phyloP scores from a whole-genome alignment of 2,113 vertebrate genomes.

The Scortum barcoo region DNA sequence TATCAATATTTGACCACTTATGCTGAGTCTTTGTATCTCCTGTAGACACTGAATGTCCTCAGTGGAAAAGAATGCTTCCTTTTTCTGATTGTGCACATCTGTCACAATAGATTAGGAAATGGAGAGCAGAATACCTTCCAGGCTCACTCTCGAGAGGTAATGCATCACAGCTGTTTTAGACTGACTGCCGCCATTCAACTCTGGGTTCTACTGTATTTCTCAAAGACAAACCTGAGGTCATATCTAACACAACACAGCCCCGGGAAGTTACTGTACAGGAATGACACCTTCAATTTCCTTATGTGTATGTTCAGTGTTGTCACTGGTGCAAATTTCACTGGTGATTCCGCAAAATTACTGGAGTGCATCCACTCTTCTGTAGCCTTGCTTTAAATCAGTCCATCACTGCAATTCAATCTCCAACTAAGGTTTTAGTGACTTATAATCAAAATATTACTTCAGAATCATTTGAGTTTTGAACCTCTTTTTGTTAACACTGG shows the following conservation, averaged over 20 bases:
- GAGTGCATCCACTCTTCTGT: background rate
- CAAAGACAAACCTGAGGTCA: constrained; percentile 47
- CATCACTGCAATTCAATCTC: background rate
- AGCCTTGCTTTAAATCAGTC: background rate
- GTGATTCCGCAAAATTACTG: background rate
- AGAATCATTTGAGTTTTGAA: constrained; percentile 20
- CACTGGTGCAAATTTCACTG: background rate
- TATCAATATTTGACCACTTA: constrained; percentile 40
- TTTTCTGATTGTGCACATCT: constrained; percentile 75
- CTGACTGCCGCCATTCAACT: constrained; percentile 50
- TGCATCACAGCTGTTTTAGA: constrained; percentile 78
- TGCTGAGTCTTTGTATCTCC: constrained; percentile 28
- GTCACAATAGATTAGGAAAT: constrained; percentile 75
- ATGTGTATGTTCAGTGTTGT: background rate
- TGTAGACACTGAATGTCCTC: constrained; percentile 57
- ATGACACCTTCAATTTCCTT: background rate
- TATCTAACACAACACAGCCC: constrained; percentile 11
- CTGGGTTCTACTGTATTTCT: constrained; percentile 56
- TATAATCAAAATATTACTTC: background rate
- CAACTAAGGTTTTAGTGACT: background rate
- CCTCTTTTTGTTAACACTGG: constrained; percentile 17
- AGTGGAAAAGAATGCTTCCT: constrained; percentile 71
- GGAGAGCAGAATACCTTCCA: constrained; percentile 66
- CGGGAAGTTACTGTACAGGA: background rate
- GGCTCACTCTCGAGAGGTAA: constrained; percentile 66